Conservation (phyloP, 2,113 vertebrate species). For the Holacanthus passer region DNA sequence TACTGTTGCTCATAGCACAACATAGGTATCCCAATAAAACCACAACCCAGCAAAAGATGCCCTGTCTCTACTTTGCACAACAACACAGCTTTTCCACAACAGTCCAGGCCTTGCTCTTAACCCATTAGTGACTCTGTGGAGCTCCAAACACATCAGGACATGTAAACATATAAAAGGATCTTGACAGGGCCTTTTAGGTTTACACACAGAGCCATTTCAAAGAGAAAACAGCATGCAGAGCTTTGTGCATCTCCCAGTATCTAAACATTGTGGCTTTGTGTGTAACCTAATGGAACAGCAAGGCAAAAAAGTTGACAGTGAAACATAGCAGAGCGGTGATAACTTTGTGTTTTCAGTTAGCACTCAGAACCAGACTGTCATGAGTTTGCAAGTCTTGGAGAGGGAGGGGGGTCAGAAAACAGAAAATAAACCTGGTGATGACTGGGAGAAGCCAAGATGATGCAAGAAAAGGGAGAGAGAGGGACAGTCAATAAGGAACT, state of each 20-base stretch:
- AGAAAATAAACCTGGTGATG: slow-evolving; percentile 51
- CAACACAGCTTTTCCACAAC: slow-evolving; percentile 2
- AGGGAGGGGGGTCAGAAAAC: slow-evolving; percentile 26
- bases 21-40: neutral
- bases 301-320: neutral
- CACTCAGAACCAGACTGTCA: neutral
- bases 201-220: slow-evolving; percentile 20
- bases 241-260: slow-evolving; percentile 9
- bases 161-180: neutral
- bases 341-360: slow-evolving; percentile 1
- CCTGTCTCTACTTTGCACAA: slow-evolving; percentile 7
- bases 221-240: neutral
- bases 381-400: slow-evolving; percentile 31
- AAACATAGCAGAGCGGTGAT: neutral
- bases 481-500: slow-evolving; percentile 58
- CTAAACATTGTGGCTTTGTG: slow-evolving; percentile 21
- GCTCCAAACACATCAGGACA: neutral
- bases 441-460: slow-evolving; percentile 55
- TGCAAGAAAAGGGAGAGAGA: slow-evolving; percentile 58
- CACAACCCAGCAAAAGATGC: neutral
- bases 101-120: neutral
- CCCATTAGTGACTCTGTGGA: neutral
- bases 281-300: slow-evolving; percentile 11
- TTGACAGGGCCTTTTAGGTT: neutral
- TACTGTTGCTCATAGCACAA: neutral